A percentile compares a stretch with the other conserved stretches of the same genome.
Conservation (phyloP, 2,888 invertebrate genomes). For the Caenorhabditis sp. region DNA sequence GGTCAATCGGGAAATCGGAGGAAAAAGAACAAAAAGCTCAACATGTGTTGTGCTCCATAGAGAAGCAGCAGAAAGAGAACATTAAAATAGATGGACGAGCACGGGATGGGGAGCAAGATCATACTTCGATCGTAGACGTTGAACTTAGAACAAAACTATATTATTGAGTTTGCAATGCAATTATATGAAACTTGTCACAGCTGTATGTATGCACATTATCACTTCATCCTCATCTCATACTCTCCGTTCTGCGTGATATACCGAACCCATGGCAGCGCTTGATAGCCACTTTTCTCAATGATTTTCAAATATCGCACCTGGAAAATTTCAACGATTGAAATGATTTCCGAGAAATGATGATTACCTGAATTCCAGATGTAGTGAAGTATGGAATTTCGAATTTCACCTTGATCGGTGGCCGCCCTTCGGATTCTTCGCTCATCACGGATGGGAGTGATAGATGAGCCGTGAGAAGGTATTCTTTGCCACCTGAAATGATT, state of each 20-base stretch:
- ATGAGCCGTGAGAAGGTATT: slow-evolving; percentile 97
- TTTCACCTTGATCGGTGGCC: slow-evolving; percentile 97
- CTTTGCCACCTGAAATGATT: slow-evolving; percentile 90
- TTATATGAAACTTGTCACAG: neutral
- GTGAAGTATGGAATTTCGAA: slow-evolving; percentile 99
- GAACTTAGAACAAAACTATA: neutral
- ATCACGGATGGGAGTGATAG: slow-evolving; percentile 97
- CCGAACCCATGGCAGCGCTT: slow-evolving; percentile 98
- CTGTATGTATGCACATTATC: slow-evolving; percentile 25
- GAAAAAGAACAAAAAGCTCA: slow-evolving; percentile 13
- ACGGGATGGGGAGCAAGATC: neutral
- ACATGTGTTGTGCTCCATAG: slow-evolving; percentile 16
- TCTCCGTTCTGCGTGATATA: slow-evolving; percentile 99
- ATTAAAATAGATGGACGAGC: slow-evolving; percentile 4
- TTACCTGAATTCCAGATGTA: slow-evolving; percentile 96
- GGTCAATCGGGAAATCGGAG: slow-evolving; percentile 19
- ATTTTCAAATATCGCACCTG: slow-evolving; percentile 94
- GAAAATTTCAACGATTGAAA: slow-evolving; percentile 63
- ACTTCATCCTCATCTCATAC: slow-evolving; percentile 91
- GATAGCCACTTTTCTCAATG: slow-evolving; percentile 99
- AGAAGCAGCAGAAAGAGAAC: neutral
- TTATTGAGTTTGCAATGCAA: slow-evolving; percentile 9
- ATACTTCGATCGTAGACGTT: neutral
- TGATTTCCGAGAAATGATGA: neutral
- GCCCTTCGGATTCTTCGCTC: slow-evolving; percentile 95